Base-by-base conservation (phyloP, 2,113 vertebrate genomes). In the Misgurnus anguillicaudatus region DNA sequence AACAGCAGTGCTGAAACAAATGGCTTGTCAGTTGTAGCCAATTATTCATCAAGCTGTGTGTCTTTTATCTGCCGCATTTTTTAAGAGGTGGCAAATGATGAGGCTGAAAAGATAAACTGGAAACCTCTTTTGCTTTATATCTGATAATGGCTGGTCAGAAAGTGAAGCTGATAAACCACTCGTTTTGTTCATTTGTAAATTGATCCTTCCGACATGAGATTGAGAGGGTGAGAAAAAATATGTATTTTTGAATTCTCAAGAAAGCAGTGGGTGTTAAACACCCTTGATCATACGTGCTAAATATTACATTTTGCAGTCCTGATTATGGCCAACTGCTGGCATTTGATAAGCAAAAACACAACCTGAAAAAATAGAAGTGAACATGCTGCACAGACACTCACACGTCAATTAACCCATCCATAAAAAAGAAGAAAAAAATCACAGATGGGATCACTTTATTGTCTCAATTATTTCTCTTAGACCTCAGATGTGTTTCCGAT, bases 261-360 rank as follows among this genome's bases (percentile, higher is more conserved):
- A 61, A 74, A 74, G 19, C 71, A 61, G 57, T 74, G 57, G 55
- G 71, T 11, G 13, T 45, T 42, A 73, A 61, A 73, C 55, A 45
- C 38, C 55, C 51, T 19, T 21, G 51, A 42, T 9, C 17, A n/a
- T 21, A 72, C 13, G 36, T 57, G 51, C 36, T n/a, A 21, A 71
- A 71, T 36, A 72, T 58, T 42, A 19, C 19, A 61, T 74, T 61
- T 8, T 74, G 60, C 41, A 55, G 16, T 45, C 53, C 38, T 73
- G 19, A 61, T 61, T 19, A 74, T 4, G 31, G 71, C 19, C 53
- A 74, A 45, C 69, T 1, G 36, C 13, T 58, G 17, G 19, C 2
- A 42, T 61, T 14, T 31, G 38, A 45, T 10, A 73, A 61, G 42
- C 41, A 7, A 41, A 74, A 42, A 31, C n/a, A 45, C 55, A 9